Percentiles rank a stretch among this genome's conserved stretches.
These are phyloP conservation scores for Dermatophagoides farinae DNA, from an alignment of 1,140 invertebrate genomes.

Conservation along the genomic window DNA sequence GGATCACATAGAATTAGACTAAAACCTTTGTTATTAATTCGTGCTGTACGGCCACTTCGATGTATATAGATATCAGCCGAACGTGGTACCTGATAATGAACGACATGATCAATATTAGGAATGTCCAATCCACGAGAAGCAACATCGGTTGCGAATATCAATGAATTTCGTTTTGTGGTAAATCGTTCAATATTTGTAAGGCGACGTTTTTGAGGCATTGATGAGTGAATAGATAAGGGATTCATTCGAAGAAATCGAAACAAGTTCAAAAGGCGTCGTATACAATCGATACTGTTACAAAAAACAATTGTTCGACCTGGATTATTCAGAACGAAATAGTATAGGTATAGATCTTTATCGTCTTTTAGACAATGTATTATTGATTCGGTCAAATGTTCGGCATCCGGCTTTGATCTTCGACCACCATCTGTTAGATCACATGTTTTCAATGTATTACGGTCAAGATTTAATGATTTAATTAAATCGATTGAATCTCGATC, in stretches of 20 bases:
- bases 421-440: slow-evolving; percentile 58
- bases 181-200: slow-evolving; percentile 86
- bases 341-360: slow-evolving; percentile 66
- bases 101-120: slow-evolving; percentile 72
- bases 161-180: slow-evolving; percentile 40
- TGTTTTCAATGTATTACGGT: slow-evolving; percentile 55
- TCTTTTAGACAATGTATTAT: slow-evolving; percentile 28
- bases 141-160: slow-evolving; percentile 92
- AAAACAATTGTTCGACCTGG: slow-evolving; percentile 17
- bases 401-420: slow-evolving; percentile 22
- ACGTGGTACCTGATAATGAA: slow-evolving; percentile 90
- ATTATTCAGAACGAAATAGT: slow-evolving; percentile 69
- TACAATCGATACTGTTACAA: slow-evolving; percentile 87
- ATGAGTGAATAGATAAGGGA: slow-evolving; percentile 70
- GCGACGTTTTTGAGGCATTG: slow-evolving; percentile 81
- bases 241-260: slow-evolving; percentile 53
- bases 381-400: slow-evolving; percentile 28
- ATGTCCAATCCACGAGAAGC: slow-evolving; percentile 92
- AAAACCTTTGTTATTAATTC: slow-evolving; percentile 58
- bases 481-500: slow-evolving; percentile 17
- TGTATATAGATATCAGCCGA: slow-evolving; percentile 92
- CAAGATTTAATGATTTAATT: slow-evolving; percentile 48
- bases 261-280: slow-evolving; percentile 56
- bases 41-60: slow-evolving; percentile 80
- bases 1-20: slow-evolving; percentile 80